Evolutionary conservation across 1,140 invertebrate genomes (phyloP), one percentile per base, ranked within the genome.

Genomic region (Caenorhabditis brenneri): DNA sequence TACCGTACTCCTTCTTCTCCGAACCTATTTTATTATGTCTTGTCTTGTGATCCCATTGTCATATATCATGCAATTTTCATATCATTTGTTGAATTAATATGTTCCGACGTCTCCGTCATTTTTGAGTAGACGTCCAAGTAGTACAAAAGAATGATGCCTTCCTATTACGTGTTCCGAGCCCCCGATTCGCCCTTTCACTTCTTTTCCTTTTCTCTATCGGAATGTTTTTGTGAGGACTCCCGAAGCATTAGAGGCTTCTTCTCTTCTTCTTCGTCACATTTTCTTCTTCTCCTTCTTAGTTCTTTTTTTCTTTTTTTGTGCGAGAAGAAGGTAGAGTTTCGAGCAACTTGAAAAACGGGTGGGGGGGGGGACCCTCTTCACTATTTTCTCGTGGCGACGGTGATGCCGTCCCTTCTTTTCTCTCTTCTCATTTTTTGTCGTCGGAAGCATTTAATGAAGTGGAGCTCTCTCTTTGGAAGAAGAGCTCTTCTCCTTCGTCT

Each of bases 361-460:
- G n/a, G n/a, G n/a, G n/a, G n/a, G n/a, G n/a, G 36, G 65, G 65
- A 42, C 36, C 36, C 36, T 27, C n/a, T 74, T 65, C 58, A 65
- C 65, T 42, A 74, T 74, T 74, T 42, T 12, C 22, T 46, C 22
- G 29, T 19, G 29, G 33, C 65, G 65, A 74, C 36, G 65, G 65
- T 39, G 65, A 74, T 74, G 33, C 65, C 58, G 33, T 65, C 58
- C 65, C 33, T 24, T 36, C 4, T n/a, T 24, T 10, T 15, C 46
- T 24, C 22, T 39, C 36, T 46, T 22, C 24, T 29, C 53, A 24
- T 24, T 33, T 65, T 65, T 33, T 74, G 65, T 74, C 65, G n/a
- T 74, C 65, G 36, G 65, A 39, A 74, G 65, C 65, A 74, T 74
- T 74, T 74, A 74, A 74, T 74, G 65, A 74, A 74, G 65, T 74